Evolutionary conservation across 2,888 invertebrate species (phyloP), one percentile per base, ranked within the genome.

Genomic region (Scrobipalpa costella): DNA sequence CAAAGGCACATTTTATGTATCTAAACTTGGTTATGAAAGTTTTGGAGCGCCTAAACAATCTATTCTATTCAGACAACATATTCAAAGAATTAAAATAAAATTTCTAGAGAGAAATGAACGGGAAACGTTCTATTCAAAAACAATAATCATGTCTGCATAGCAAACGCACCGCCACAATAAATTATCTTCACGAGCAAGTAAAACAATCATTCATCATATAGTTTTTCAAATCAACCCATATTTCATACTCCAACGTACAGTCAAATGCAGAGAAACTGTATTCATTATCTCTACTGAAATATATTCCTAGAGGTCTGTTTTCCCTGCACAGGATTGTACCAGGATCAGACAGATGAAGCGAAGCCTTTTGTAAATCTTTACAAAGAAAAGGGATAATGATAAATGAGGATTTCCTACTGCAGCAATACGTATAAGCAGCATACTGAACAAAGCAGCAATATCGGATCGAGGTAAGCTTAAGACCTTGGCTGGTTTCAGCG

Each of bases 401-500:
- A 57, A 57, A 57, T 44, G 59, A 27, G 15, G 59, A 59, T 47
- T 59, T 17, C 59, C 59, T 40, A 13, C 33, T 7, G 59, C 58
- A 40, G 40, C 40, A 38, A 44, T 40, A 44, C 44, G n/a, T 44
- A 36, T 36, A 57, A 27, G 57, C 57, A 55, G 36, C 27, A 11
- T 36, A 21, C 19, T 19, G 57, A 27, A 15, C 27, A 61, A 52
- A 36, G 52, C 15, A 38, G 21, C 52, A 50, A 61, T 61, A 61
- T 61, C 34, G 60, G 60, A 17, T 60, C 57, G 27, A 9, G 17
- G 47, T 6, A 59, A 59, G 59, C 59, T 59, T 59, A 27, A 62
- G 62, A 34, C 55, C 34, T 61, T 63, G 52, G 47, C 44, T 34
- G 57, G 61, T 33, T 58, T 65, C 50, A 49, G 63, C 21, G 50